Base-by-base conservation (phyloP, 2,113 vertebrate genomes). In the Gymnorhina tibicen region DNA sequence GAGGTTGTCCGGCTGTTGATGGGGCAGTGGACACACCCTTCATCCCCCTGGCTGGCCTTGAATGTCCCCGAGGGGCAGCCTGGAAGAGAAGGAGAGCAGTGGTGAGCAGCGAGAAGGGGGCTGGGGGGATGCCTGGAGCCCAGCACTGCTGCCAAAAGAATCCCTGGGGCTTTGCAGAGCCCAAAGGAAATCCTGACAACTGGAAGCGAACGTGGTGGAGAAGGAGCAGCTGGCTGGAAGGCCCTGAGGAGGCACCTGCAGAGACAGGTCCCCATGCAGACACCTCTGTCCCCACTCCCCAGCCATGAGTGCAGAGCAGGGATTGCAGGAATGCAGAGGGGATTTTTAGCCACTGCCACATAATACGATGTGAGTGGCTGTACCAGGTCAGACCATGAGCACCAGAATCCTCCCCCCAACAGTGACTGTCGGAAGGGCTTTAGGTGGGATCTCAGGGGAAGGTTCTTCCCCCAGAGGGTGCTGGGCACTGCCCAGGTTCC, bases 41-140 rank as follows among this genome's bases (percentile, higher is more conserved):
- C 98, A 11, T 99, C 98, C n/a, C 99, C 99, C 86, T 99, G 99
- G 94, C 98, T 98, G 72, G 98, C 97, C 95, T 99, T 99, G 97
- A 99, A 99, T 41, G 97, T 99, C 41, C 99, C 99, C 1, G 98
- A 98, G 2, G 98, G 95, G 93, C 99, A 99, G 27, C 98, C 99
- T 99, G 97, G 41, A 97, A 95, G 35, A 94, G 62, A 95, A 97
- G 41, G 64, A 41, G 41, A 66, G 5, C 47, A 41, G 58, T 11
- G 4, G 46, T 87, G 33, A 80, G 84, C 8, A 24, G 41, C 0
- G 12, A 85, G 59, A 49, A 70, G 7, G 11, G 50, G 68, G 39
- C 26, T 91, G 59, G 27, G 1, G 60, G 28, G 41, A 39, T 3
- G 18, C 52, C 60, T 18, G 3, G 50, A 39, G 89, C 63, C 59